Percentiles rank a stretch among this genome's conserved stretches.
phyloP scores from a whole-genome alignment of 2,113 vertebrate species.

The Butorides virescens region DNA sequence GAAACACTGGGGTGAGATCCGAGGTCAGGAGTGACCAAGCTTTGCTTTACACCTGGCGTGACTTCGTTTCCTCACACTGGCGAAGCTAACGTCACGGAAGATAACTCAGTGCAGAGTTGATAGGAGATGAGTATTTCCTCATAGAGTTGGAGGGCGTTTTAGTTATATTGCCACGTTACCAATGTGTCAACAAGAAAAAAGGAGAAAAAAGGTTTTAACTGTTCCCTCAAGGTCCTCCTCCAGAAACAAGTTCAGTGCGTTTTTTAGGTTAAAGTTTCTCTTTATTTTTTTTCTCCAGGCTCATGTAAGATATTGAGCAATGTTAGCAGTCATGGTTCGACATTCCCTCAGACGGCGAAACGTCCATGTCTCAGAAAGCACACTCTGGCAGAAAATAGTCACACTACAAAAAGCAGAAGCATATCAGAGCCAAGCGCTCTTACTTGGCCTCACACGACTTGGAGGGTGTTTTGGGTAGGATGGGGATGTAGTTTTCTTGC shows the following conservation, averaged over 20 bases:
- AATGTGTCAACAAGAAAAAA: neutral
- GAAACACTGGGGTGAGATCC: neutral
- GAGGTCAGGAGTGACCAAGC: neutral
- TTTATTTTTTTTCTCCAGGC: neutral
- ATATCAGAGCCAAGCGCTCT: neutral
- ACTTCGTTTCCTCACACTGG: rapidly evolving
- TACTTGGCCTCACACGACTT: neutral
- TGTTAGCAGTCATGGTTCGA: neutral
- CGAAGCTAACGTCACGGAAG: neutral
- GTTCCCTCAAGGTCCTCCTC: neutral
- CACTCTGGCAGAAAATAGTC: neutral
- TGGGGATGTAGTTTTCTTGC: neutral
- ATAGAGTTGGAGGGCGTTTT: neutral
- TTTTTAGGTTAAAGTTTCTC: neutral
- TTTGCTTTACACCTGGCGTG: neutral
- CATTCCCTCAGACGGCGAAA: neutral
- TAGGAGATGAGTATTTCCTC: neutral
- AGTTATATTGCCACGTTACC: neutral
- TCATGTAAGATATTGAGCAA: neutral
- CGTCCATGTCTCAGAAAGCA: neutral
- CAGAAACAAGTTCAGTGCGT: neutral
- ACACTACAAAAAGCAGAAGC: neutral
- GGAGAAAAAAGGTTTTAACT: neutral
- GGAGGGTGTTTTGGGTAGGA: neutral
- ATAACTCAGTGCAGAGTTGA: neutral